phyloP scores from a whole-genome alignment of 2,888 invertebrate species.

The Volucella inflata region DNA sequence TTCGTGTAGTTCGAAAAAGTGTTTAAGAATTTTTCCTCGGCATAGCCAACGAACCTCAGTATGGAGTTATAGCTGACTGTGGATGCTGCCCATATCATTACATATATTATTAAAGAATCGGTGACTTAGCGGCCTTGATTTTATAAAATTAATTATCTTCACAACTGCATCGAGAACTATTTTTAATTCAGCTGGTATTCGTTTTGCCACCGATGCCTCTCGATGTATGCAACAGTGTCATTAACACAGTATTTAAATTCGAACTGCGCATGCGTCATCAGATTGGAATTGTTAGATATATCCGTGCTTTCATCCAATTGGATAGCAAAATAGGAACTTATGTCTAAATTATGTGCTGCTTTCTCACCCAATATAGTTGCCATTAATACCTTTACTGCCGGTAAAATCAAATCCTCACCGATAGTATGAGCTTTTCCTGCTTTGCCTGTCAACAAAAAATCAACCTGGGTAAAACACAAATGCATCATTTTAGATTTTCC shows the following conservation, averaged over 20 bases:
- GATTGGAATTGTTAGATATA: too few relatives aligned
- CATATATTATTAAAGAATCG: slow-evolving; percentile 29
- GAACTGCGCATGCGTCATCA: slow-evolving; percentile 29
- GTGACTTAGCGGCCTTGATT: slow-evolving; percentile 20
- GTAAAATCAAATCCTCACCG: slow-evolving; percentile 3
- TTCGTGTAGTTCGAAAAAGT: slow-evolving; percentile 16
- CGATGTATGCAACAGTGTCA: slow-evolving; percentile 38
- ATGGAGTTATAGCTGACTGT: slow-evolving; percentile 39
- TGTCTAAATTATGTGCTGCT: slow-evolving; percentile 32
- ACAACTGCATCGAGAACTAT: slow-evolving; percentile 28
- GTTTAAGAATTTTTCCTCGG: slow-evolving; percentile 34
- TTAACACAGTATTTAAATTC: too few relatives aligned
- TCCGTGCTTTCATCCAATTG: slow-evolving; percentile 31
- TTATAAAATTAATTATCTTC: slow-evolving; percentile 29
- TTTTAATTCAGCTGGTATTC: too few relatives aligned
- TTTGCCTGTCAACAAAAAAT: slow-evolving; percentile 24
- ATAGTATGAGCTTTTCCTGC: slow-evolving; percentile 17
- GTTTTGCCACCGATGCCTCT: slow-evolving; percentile 25
- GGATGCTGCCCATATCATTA: slow-evolving; percentile 28
- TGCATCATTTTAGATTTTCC: neutral
- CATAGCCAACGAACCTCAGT: too few relatives aligned
- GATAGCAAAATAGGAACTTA: slow-evolving; percentile 12
- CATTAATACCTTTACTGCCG: slow-evolving; percentile 16
- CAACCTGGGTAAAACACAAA: slow-evolving; percentile 15
- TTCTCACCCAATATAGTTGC: slow-evolving; percentile 32